Evolutionary conservation across 2,797 vertebrate genomes (phyloP), one percentile per base, ranked within the genome.

Genomic region (Pangasius larnaudii): DNA sequence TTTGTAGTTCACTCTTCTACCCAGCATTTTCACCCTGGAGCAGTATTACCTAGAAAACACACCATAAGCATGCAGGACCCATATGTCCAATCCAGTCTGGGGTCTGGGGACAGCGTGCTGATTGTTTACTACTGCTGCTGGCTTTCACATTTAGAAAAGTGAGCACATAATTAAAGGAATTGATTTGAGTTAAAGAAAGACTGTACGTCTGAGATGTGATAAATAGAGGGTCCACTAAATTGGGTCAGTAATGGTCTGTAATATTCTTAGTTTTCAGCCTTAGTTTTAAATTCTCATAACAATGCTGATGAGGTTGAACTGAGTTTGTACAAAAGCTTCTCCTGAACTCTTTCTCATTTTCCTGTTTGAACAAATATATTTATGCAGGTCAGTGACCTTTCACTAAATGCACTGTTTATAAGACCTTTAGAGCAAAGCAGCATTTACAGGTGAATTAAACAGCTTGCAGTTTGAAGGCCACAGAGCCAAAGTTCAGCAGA

Each of bases 301-400:
- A 46, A 42, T 18, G 39, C 63, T n/a, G 5, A 61, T 81, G 36
- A 42, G 56, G 39, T 18, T 4, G 58, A 65, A 46, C 36, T 81
- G 78, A 59, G 53, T 27, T 59, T 61, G 8, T 22, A 61, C 10
- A n/a, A n/a, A 61, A 63, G 39, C 79, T 42, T 63, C 58, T 82
- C 24, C 11, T 42, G 22, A 61, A 46, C 36, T 3, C 24, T 1
- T n/a, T 82, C 58, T 82, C 79, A 46, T 42, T 30, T 61, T 42
- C 24, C 39, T 82, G 58, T 63, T 82, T 63, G 13, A 61, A 61
- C 79, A 27, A 36, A 16, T 14, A 61, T 61, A 61, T 42, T 61
- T 22, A 39, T 80, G 9, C 78, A 61, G 78, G 78, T 81, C 78
- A 81, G 53, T 7, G 56, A 59, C 33, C 78, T 59, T 59, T 59